Evolutionary conservation across 2,113 vertebrate species (phyloP), one percentile per base, ranked within the genome.

Genomic region (Sitta europaea): DNA sequence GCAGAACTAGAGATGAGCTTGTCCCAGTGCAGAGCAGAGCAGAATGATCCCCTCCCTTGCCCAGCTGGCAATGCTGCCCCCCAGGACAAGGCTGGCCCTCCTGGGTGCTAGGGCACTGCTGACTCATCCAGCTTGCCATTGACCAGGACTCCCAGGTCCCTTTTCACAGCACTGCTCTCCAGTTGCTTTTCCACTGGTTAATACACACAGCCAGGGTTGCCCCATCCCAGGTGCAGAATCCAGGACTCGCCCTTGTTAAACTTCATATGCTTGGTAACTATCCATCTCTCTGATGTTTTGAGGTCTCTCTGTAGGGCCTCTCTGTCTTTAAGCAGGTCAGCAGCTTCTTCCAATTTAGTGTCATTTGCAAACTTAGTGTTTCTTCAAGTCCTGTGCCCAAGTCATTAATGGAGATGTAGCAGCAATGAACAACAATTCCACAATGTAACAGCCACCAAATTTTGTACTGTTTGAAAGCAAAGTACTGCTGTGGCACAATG

Each of bases 41-140:
- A 0, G 43, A 18, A 43, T 27, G 43, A 33, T 50, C 14, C 31
- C 11, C 31, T 65, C 12, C 14, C 14, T 33, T 25, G 5, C 42
- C 35, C 0, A 0, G 21, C 35, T 42, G 50, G 5, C 0, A 1
- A 43, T 28, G 27, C 51, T 58, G 43, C 2, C 0, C 11, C 20
- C 23, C 9, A 25, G 45, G 45, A 27, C 24, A 67, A 0, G 3
- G 3, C 8, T 67, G 53, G 5, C 17, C 9, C 9, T 67, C 45
- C 70, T 74, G 68, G 38, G 12, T 66, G 12, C 23, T 53, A 51
- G 51, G 33, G 59, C 36, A n/a, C 27, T 51, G 43, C 23, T 81
- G 28, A 1, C 33, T 66, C 23, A 17, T 36, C 8, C 58, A 53
- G 5, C 12, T 51, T 73, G 33, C 11, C n/a, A 59, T 5, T 1